Conservation (phyloP, 1,140 invertebrate genomes). For the Formica exsecta region DNA sequence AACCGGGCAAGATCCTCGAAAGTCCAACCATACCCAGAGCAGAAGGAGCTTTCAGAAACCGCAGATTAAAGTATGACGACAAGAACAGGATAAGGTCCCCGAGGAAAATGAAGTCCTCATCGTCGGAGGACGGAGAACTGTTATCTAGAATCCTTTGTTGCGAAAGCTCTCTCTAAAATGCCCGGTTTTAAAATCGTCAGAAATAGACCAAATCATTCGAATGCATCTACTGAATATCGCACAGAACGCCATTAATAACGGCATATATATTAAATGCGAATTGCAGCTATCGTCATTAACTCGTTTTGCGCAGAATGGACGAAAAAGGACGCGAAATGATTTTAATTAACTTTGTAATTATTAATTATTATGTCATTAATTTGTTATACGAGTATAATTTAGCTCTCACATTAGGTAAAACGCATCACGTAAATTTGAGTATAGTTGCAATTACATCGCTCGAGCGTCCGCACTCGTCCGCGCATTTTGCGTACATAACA, state of each 20-base stretch:
- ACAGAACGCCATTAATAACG: neutral
- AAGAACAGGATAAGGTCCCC: conserved; percentile 21
- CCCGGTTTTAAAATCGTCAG: neutral
- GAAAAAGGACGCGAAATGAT: conserved; percentile 19
- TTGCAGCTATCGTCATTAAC: conserved; percentile 5
- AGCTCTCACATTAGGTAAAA: conserved; percentile 4
- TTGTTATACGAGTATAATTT: conserved; percentile 47
- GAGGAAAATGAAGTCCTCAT: conserved; percentile 34
- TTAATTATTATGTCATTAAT: conserved; percentile 57
- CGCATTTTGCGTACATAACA: neutral
- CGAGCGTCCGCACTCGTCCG: conserved; percentile 38
- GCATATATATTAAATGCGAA: neutral
- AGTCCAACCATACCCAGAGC: conserved; percentile 32
- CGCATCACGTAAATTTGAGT: conserved; percentile 30
- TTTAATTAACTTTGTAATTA: conserved; percentile 55
- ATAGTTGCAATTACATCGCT: conserved; percentile 43
- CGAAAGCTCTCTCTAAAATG: neutral
- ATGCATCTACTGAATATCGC: neutral
- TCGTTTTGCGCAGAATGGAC: conserved; percentile 15
- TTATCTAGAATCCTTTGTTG: conserved; percentile 19
- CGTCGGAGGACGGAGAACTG: conserved; percentile 12
- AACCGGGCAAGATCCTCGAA: conserved; percentile 33
- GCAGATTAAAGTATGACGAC: conserved; percentile 55
- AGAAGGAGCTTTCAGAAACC: conserved; percentile 34
- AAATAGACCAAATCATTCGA: neutral